Evolutionary conservation across 2,113 vertebrate genomes (phyloP), one percentile per base, ranked within the genome.

Genomic region (Phocoena phocoena): DNA sequence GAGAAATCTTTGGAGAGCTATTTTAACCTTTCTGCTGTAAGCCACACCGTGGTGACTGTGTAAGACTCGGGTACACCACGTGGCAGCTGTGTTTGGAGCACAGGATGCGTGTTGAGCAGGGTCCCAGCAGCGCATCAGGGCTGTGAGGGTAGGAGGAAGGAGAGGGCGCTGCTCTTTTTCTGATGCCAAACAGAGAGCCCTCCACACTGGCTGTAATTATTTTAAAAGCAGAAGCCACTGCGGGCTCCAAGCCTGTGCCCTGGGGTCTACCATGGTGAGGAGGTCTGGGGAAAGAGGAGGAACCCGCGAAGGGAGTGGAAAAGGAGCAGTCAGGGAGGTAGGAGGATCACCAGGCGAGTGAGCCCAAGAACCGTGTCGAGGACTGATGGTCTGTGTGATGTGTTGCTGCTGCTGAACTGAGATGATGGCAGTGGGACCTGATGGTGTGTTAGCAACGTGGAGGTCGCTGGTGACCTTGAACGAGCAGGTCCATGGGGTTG

Each of bases 401-500:
- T 41, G n/a, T 17, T 14, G 70, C 23, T 20, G 70, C 11, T 26
- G 50, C 73, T 79, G 50, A 41, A 1, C 25, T 60, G 28, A 53
- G 71, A 53, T 1, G 36, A 28, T 1, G 14, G 38, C 33, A 6
- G 6, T 17, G 60, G 20, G 93, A 44, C 33, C 8, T 68, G 33
- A 26, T 13, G 0, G 5, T 8, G 47, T 17, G 12, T 15, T 6
- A 70, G 65, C 65, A n/a, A 41, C 2, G 5, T 26, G 9, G 33
- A 36, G 10, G 6, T 62, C 26, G 4, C 1, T 1, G 20, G 50
- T 25, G 50, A 80, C 33, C 9, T n/a, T 21, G 94, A 53, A 12
- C 0, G 14, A 62, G 58, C 23, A 31, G 31, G 14, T 25, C 77
- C 12, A 0, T 17, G 68, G 88, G 71, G 7, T n/a, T 4, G 1